Base-by-base conservation (phyloP, 2,113 vertebrate species). In the Pardalotus punctatus region DNA sequence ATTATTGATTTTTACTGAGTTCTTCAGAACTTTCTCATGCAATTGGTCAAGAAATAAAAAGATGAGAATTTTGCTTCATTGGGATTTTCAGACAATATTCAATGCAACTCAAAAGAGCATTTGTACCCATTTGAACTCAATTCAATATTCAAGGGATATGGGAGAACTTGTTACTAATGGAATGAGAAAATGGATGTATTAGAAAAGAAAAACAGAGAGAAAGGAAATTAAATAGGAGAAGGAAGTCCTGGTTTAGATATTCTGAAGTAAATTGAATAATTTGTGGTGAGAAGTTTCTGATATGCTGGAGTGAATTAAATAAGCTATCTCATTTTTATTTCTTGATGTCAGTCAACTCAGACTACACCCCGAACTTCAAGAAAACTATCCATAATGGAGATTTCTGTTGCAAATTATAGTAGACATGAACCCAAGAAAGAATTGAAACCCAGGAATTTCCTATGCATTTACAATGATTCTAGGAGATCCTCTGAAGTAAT, bases 111-210 rank as follows among this genome's bases (percentile, higher is more conserved):
- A 79, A 87, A 94, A 72, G 57, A 85, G 29, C 31, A 40, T 72
- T 76, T 94, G 57, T 73, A 67, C 40, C 85, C 58, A 88, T 61
- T 5, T 90, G 71, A 96, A 94, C 74, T 85, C 88, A 79, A 79
- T 60, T 87, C 53, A 65, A 60, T 82, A 94, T 58, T 43, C 53
- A 96, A 81, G 53, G 10, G 31, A 84, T 87, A 90, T 5, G 29
- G 62, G 64, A 87, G 53, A 90, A 72, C 21, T 62, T 77, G 58
- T 77, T 73, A 66, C 82, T 83, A 86, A 83, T 50, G 25, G 71
- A 86, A 23, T 69, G 66, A 76, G 42, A 78, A 87, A 95, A 90
- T 27, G 29, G 42, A 45, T 76, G 22, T 31, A 79, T 51, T 82
- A 48, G n/a, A 92, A 90, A 60, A 60, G 43, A 84, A 84, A 93